Percentiles rank a stretch among this genome's conserved stretches.
These are phyloP conservation scores for Calycopis cecrops DNA, from an alignment of 1,140 invertebrate genomes.

Conservation along the genomic window DNA sequence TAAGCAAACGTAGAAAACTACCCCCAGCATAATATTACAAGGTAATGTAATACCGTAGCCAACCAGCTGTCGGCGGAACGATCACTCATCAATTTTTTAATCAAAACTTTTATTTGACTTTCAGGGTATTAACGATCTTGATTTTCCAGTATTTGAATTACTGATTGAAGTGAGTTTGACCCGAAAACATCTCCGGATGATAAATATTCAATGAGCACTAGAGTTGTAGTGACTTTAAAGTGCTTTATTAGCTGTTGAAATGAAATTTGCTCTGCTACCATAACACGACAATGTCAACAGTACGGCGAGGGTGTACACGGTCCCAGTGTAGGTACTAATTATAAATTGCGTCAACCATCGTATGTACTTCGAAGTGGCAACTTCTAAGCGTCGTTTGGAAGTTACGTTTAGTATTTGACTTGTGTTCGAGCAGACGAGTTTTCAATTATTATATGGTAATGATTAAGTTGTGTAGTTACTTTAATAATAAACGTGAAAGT, in stretches of 20 bases:
- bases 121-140: neutral
- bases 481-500: too few species aligned
- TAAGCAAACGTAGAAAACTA: neutral
- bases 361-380: too few species aligned
- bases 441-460: too few species aligned
- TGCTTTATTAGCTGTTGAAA: conserved; percentile 20
- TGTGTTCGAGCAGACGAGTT: too few species aligned
- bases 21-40: neutral
- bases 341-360: neutral
- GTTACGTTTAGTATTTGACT: too few species aligned
- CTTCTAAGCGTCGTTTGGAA: too few species aligned
- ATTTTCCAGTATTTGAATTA: conserved; percentile 2
- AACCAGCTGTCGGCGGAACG: too few species aligned
- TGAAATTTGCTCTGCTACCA: conserved; percentile 14
- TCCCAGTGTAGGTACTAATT: conserved; percentile 2
- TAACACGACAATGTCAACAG: conserved; percentile 11
- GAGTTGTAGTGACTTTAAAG: conserved; percentile 17
- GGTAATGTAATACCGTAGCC: too few species aligned
- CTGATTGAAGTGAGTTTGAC: conserved; percentile 7
- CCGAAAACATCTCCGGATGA: conserved; percentile 11
- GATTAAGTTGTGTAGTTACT: too few species aligned
- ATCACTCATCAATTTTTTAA: neutral
- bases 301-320: neutral
- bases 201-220: conserved; percentile 18
- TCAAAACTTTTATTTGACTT: conserved; percentile 2